These are phyloP conservation scores for Aptenodytes forsteri DNA, from an alignment of 2,113 vertebrate genomes.

Conservation along the genomic window DNA sequence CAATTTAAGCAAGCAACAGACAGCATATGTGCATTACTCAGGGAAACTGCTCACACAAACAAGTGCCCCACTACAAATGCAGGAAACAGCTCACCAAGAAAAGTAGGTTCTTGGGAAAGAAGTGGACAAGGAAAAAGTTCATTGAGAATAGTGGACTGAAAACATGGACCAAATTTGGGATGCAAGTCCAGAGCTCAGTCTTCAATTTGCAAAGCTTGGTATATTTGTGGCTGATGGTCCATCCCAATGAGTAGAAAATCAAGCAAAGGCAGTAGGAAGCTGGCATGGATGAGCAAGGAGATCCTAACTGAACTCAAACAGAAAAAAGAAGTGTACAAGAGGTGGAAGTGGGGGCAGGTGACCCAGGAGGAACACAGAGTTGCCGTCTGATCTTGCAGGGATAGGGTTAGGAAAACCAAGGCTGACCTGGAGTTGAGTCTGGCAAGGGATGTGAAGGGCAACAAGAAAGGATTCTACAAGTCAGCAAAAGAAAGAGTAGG, in stretches of 20 bases:
- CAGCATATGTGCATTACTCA: neutral
- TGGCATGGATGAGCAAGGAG: neutral
- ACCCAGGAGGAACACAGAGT: neutral
- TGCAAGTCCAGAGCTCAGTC: neutral
- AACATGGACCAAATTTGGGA: neutral
- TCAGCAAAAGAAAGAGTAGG: neutral
- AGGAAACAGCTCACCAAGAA: neutral
- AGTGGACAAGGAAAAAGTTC: neutral
- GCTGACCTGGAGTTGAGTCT: neutral
- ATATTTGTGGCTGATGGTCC: neutral
- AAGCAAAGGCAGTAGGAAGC: neutral
- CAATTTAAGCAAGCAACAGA: neutral
- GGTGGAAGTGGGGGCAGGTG: neutral
- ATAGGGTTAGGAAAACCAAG: neutral
- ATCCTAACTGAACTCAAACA: neutral
- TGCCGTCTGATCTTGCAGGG: neutral
- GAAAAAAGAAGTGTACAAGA: neutral
- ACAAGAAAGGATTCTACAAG: neutral
- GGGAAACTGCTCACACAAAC: neutral
- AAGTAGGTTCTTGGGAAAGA: neutral
- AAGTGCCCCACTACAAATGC: neutral
- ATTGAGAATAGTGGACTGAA: neutral
- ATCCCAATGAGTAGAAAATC: neutral
- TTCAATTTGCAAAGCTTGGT: neutral
- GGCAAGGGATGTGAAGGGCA: neutral